phyloP scores from a whole-genome alignment of 2,113 vertebrate genomes.

The Scytalopus superciliaris region DNA sequence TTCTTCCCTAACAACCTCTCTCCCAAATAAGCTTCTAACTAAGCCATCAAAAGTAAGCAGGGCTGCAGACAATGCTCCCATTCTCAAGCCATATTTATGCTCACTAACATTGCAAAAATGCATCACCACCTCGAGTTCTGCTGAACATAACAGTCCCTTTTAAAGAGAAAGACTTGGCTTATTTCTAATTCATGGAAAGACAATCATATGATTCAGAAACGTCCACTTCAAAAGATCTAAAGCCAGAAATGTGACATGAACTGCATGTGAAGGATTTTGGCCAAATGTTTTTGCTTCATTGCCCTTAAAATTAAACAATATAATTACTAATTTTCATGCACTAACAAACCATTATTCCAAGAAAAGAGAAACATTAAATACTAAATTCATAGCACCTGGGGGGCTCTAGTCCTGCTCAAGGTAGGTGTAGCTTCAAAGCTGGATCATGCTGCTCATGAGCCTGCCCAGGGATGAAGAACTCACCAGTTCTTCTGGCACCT shows the following conservation, averaged over 20 bases:
- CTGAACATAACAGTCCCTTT: constrained; percentile 13
- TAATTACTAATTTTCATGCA: background rate
- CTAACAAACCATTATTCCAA: background rate
- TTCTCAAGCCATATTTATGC: background rate
- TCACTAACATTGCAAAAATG: background rate
- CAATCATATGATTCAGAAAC: background rate
- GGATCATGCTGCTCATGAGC: background rate
- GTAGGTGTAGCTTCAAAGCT: background rate
- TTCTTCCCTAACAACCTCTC: background rate
- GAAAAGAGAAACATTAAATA: background rate
- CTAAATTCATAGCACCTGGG: background rate
- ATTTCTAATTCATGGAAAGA: constrained; percentile 1
- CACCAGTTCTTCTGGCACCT: background rate
- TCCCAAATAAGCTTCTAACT: background rate
- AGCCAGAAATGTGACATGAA: background rate
- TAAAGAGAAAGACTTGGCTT: background rate
- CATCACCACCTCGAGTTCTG: constrained; percentile 13
- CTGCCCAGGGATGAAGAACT: background rate
- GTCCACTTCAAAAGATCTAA: background rate
- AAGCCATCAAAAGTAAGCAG: background rate
- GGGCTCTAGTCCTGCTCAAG: background rate
- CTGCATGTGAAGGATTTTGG: background rate
- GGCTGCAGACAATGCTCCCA: background rate
- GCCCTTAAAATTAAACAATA: background rate
- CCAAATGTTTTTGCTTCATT: background rate